These are phyloP conservation scores for Sebastiscus albofasciatus DNA, from an alignment of 2,797 vertebrate genomes.

Conservation along the genomic window DNA sequence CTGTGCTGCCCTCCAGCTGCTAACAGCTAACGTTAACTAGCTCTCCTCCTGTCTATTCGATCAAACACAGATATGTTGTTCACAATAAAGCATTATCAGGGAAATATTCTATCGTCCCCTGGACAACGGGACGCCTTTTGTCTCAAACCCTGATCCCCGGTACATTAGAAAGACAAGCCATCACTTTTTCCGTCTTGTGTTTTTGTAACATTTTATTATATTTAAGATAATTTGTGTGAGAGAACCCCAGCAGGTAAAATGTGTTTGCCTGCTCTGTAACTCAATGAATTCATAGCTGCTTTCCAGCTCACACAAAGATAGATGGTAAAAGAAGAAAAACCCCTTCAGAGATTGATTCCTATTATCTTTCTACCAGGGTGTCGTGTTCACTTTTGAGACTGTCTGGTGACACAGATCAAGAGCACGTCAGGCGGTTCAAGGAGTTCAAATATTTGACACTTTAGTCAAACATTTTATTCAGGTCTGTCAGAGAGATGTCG, in stretches of 20 bases:
- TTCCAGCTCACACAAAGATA: background rate
- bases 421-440: slow-evolving; percentile 45
- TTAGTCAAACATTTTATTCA: slow-evolving; percentile 65
- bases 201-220: background rate
- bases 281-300: background rate
- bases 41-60: too few relatives aligned
- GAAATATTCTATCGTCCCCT: background rate
- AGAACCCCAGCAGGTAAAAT: background rate
- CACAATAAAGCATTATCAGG: background rate
- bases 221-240: background rate
- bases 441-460: slow-evolving; percentile 72
- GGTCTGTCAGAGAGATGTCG: slow-evolving; percentile 47
- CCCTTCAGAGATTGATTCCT: slow-evolving; percentile 9
- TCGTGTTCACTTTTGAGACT: slow-evolving; percentile 43
- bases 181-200: background rate
- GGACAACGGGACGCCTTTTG: too few relatives aligned
- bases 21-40: background rate
- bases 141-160: background rate
- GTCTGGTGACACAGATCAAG: slow-evolving; percentile 58
- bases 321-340: background rate
- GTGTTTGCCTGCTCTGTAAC: background rate
- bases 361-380: slow-evolving; percentile 31
- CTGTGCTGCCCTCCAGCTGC: background rate
- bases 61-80: background rate
- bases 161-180: background rate